phyloP scores from a whole-genome alignment of 2,797 vertebrate species.

The Chromobotia macracanthus region DNA sequence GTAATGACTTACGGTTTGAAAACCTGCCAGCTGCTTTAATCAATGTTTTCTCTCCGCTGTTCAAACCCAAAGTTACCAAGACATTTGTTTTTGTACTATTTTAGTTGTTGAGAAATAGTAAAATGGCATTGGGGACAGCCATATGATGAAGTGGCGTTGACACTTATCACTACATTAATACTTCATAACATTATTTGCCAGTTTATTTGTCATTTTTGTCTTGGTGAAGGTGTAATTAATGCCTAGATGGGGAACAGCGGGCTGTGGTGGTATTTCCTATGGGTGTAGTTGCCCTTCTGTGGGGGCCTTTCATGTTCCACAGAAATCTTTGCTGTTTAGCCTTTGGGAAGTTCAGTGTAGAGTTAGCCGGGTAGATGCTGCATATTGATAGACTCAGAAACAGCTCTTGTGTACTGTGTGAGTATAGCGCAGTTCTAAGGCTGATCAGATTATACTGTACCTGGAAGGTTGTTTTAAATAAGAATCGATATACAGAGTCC shows the following conservation, averaged over 20 bases:
- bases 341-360: slow-evolving; percentile 22
- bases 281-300: slow-evolving; percentile 48
- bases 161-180: slow-evolving; percentile 39
- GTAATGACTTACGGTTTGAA: slow-evolving; percentile 52
- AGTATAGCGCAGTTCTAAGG: background rate
- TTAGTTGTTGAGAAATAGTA: slow-evolving; percentile 16
- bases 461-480: background rate
- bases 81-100: slow-evolving; percentile 3
- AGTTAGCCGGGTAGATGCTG: background rate
- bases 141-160: slow-evolving; percentile 26
- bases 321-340: slow-evolving; percentile 34
- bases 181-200: slow-evolving; percentile 27
- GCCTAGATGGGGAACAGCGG: slow-evolving; percentile 14
- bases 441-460: slow-evolving; percentile 15
- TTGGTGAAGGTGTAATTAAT: slow-evolving; percentile 38
- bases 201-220: slow-evolving; percentile 19
- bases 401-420: background rate
- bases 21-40: slow-evolving; percentile 37
- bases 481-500: slow-evolving; percentile 6
- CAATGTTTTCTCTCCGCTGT: slow-evolving; percentile 27
- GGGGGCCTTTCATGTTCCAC: slow-evolving; percentile 20
- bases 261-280: slow-evolving; percentile 32
- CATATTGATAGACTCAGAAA: slow-evolving; percentile 12
- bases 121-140: slow-evolving; percentile 6
- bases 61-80: slow-evolving; percentile 26